phyloP scores from a whole-genome alignment of 2,888 invertebrate species.

The Cyclophora punctaria region DNA sequence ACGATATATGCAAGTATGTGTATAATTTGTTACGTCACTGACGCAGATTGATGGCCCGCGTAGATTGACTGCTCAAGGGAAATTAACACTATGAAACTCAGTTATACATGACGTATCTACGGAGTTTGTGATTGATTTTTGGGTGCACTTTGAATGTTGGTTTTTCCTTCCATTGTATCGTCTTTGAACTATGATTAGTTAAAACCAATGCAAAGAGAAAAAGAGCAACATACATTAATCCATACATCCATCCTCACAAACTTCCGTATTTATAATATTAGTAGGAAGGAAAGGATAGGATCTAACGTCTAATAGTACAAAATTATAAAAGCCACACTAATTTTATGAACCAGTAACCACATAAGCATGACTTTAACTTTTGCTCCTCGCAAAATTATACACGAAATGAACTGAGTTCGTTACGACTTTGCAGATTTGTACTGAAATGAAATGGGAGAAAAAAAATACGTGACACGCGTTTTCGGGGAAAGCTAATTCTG shows the following conservation, averaged over 20 bases:
- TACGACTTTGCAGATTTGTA: background rate
- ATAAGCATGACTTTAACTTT: background rate
- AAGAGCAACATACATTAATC: background rate
- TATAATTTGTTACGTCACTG: conserved; percentile 10
- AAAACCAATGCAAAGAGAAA: background rate
- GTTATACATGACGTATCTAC: background rate
- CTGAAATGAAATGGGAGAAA: background rate
- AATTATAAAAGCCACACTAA: background rate
- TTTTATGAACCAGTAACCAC: background rate
- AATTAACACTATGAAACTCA: conserved; percentile 41
- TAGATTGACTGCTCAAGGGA: conserved; percentile 49
- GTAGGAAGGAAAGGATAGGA: background rate
- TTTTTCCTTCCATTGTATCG: background rate
- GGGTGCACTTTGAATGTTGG: background rate
- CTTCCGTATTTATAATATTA: too few relatives aligned
- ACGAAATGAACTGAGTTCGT: background rate
- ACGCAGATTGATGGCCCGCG: conserved; percentile 45
- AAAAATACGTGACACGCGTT: conserved; percentile 27
- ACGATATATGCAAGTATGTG: background rate
- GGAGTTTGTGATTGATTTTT: too few relatives aligned
- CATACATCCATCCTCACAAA: too few relatives aligned
- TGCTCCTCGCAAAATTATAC: background rate
- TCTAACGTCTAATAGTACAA: background rate
- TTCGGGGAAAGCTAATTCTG: conserved; percentile 38
- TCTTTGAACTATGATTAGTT: background rate